phyloP scores from a whole-genome alignment of 2,797 vertebrate species.

The Enteromius trimaculatus region DNA sequence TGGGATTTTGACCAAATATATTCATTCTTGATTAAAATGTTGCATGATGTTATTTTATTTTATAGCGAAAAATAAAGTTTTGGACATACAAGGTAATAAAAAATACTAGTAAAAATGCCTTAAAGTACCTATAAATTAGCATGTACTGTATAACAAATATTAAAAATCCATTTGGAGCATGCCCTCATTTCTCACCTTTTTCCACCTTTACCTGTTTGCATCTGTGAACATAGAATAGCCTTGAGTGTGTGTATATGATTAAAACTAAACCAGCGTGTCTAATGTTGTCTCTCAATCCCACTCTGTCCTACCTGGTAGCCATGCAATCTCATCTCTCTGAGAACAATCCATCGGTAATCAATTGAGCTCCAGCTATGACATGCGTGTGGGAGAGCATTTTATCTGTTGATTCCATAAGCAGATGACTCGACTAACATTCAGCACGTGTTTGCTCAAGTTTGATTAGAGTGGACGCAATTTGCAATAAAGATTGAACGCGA shows the following conservation, averaged over 20 bases:
- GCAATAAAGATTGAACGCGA: slow-evolving; percentile 71
- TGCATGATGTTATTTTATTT: too few relatives aligned
- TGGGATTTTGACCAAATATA: too few relatives aligned
- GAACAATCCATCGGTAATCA: slow-evolving; percentile 41
- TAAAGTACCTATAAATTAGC: too few relatives aligned
- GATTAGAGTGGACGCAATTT: slow-evolving; percentile 76
- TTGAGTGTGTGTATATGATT: not conserved
- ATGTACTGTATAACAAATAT: too few relatives aligned
- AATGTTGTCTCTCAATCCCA: not conserved
- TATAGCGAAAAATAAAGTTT: too few relatives aligned
- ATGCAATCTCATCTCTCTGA: slow-evolving; percentile 20
- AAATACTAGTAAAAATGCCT: too few relatives aligned
- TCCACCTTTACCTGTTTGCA: too few relatives aligned
- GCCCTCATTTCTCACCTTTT: too few relatives aligned
- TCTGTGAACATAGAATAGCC: too few relatives aligned
- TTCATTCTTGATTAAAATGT: too few relatives aligned
- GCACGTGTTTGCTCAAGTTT: slow-evolving; percentile 78
- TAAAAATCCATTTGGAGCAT: too few relatives aligned
- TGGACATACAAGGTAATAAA: too few relatives aligned
- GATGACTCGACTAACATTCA: slow-evolving; percentile 80
- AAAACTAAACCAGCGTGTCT: not conserved
- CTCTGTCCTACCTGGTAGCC: not conserved
- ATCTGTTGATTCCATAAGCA: slow-evolving; percentile 80
- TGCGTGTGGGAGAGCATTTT: slow-evolving; percentile 69
- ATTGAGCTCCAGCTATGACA: slow-evolving; percentile 34